Base-by-base conservation (phyloP, 2,888 invertebrate species). In the Eudasyphora cyanicolor region DNA sequence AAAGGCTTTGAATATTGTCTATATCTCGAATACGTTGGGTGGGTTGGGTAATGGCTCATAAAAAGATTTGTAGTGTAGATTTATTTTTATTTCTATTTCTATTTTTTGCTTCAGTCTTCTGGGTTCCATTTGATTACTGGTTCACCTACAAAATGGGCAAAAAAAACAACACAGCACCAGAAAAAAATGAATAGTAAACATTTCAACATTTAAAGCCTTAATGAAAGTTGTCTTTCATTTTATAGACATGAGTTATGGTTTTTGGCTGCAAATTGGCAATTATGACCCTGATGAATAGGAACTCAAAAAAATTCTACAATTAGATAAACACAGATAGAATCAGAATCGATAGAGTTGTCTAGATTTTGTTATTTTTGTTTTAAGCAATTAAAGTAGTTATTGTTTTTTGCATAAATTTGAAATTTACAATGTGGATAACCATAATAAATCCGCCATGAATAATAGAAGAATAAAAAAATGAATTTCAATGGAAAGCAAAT, bases 221-320 rank as follows among this genome's bases (percentile, higher is more conserved):
- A 83, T 83, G 83, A 83, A 83, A 83, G 83, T 77, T 83, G 80
- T 83, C 54, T 75, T 75, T 75, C 79, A 35, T 71, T 64, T 67
- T 67, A 24, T 27, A 10, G n/a, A 14, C 35, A 71, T 71, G 35
- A 54, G 19, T 35, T 64, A 64, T 64, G 12, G 19, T 17, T 35
- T 71, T 51, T 17, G 24, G 32, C 17, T 45, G 19, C n/a, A 10
- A 3, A 7, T 74, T 57, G 27, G 29, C 42, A 3, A 32, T 60
- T 64, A 70, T 74, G 83, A 75, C 83, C 83, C 79, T 80, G 83
- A 74, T 21, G 42, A 77, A 83, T 75, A 83, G 83, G 79, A 83
- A 77, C 70, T 70, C 8, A 4, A 19, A 29, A 27, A n/a, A n/a
- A n/a, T n/a, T n/a, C n/a, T n/a, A n/a, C n/a, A n/a, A n/a, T n/a